These are phyloP conservation scores for Sepioteuthis lessoniana DNA, from an alignment of 2,888 invertebrate species.

Conservation along the genomic window DNA sequence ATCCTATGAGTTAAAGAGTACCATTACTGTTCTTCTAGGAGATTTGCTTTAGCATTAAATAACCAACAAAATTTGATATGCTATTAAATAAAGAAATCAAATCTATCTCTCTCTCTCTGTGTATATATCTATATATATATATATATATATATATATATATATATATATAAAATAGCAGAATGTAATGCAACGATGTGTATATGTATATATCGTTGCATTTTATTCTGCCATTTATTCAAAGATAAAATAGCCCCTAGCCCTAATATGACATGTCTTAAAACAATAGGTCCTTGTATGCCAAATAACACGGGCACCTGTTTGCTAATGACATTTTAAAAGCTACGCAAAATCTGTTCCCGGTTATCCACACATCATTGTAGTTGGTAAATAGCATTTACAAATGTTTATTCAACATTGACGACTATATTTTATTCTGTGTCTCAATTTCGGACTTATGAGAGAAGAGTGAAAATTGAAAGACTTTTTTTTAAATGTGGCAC, in stretches of 20 bases:
- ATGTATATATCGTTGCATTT: too few relatives aligned
- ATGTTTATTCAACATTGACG: neutral
- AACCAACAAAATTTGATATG: too few relatives aligned
- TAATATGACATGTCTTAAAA: neutral
- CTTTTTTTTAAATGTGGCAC: neutral
- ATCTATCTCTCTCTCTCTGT: too few relatives aligned
- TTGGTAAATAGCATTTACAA: neutral
- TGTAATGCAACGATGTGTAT: too few relatives aligned
- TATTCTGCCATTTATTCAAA: neutral
- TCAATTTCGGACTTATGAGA: neutral
- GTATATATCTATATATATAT: too few relatives aligned
- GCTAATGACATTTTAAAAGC: neutral
- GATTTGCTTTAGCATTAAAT: too few relatives aligned
- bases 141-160: too few relatives aligned
- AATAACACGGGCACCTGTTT: neutral
- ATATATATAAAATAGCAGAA: too few relatives aligned
- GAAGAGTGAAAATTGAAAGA: neutral
- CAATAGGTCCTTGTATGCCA: neutral
- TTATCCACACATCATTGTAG: neutral
- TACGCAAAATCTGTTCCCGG: neutral
- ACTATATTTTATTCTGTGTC: neutral
- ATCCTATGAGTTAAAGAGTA: too few relatives aligned
- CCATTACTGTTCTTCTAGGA: too few relatives aligned
- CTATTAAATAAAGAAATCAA: too few relatives aligned
- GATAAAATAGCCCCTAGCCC: neutral